phyloP scores from a whole-genome alignment of 1,140 invertebrate species.

The Ips nitidus region DNA sequence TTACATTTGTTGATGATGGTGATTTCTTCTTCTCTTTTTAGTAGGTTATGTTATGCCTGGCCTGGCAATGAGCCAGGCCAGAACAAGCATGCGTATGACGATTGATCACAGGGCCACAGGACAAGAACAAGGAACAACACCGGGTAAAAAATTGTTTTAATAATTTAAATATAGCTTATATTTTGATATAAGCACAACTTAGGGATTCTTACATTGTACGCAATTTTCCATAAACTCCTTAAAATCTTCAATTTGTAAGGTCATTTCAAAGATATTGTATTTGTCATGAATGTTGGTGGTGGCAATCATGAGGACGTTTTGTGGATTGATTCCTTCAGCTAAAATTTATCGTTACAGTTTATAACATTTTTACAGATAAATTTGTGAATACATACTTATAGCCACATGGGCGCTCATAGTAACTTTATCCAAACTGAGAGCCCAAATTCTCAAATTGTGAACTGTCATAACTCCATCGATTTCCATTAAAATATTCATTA shows the following conservation, averaged over 20 bases:
- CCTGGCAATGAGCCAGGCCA: too few species aligned
- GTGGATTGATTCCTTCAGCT: slow-evolving; percentile 76
- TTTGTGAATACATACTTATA: slow-evolving; percentile 67
- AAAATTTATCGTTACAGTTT: slow-evolving; percentile 25
- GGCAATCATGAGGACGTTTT: slow-evolving; percentile 81
- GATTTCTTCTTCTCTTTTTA: too few species aligned
- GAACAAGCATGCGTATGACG: too few species aligned
- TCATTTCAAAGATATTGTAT: slow-evolving; percentile 95
- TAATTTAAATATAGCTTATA: too few species aligned
- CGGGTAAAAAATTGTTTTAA: too few species aligned
- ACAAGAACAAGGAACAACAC: too few species aligned
- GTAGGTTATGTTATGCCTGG: too few species aligned
- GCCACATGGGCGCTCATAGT: slow-evolving; percentile 92
- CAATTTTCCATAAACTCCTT: slow-evolving; percentile 90
- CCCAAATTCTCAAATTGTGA: slow-evolving; percentile 97
- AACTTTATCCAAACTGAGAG: slow-evolving; percentile 92
- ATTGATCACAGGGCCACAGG: too few species aligned
- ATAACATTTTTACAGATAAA: too few species aligned
- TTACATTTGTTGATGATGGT: too few species aligned
- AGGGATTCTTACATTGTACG: slow-evolving; percentile 73
- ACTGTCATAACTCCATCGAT: slow-evolving; percentile 90
- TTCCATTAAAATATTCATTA: slow-evolving; percentile 78
- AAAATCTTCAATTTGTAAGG: slow-evolving; percentile 96
- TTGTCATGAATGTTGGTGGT: slow-evolving; percentile 82
- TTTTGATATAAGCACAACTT: not conserved